Evolutionary conservation across 2,797 vertebrate genomes (phyloP).

Genomic region (Pteropus rufus): DNA sequence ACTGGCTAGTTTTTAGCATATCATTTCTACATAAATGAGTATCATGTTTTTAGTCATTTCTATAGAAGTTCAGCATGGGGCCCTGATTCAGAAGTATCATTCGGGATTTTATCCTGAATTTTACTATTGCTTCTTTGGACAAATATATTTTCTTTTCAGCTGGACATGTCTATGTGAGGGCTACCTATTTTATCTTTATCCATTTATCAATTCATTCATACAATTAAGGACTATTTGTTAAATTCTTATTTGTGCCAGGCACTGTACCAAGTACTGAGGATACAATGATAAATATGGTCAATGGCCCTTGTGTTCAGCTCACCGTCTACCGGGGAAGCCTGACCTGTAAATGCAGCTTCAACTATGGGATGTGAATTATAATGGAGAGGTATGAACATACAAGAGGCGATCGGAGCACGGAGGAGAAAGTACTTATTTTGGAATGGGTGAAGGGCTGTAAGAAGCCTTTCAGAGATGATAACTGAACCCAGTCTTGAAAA

Average conservation of each 20-base stretch:
- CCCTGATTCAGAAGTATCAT: not conserved
- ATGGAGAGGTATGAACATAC: accelerated
- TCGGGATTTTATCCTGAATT: not conserved
- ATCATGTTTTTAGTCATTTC: conserved; percentile 42
- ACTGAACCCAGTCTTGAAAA: not conserved
- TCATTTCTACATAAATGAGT: not conserved
- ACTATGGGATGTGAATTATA: accelerated
- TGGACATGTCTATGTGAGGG: not conserved
- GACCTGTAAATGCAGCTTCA: accelerated
- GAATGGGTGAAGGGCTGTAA: not conserved
- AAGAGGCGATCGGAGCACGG: accelerated
- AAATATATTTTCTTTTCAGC: not conserved
- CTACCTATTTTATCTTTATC: not conserved
- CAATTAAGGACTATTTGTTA: not conserved
- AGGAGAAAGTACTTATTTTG: not conserved
- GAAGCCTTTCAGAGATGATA: not conserved
- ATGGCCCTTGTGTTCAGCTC: not conserved
- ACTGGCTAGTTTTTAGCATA: not conserved
- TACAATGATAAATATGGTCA: not conserved
- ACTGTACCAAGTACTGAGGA: not conserved
- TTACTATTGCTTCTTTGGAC: not conserved
- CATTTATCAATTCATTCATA: not conserved
- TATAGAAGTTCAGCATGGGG: conserved; percentile 14
- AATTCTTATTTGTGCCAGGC: not conserved
- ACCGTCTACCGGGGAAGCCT: not conserved